A percentile compares a stretch with the other conserved stretches of the same genome.
Conservation (phyloP, 2,797 vertebrate species). For the Rhinoraja longicauda region DNA sequence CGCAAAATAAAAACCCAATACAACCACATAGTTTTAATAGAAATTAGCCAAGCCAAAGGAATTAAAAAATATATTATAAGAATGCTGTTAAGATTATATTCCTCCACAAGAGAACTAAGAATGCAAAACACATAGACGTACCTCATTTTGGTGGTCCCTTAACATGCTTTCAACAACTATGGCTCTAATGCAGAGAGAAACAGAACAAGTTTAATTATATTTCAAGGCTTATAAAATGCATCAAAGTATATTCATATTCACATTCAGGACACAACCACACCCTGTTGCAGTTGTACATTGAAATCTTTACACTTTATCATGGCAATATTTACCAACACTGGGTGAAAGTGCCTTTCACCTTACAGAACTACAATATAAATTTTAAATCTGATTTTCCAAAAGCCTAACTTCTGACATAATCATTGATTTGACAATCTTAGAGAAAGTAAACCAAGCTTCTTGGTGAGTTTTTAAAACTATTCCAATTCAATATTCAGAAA, state of each 20-base stretch:
- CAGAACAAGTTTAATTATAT: constrained; percentile 8
- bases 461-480: neutral
- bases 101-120: neutral
- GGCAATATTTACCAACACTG: neutral
- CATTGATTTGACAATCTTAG: neutral
- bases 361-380: neutral
- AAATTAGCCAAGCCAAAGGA: neutral
- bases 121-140: constrained; percentile 58
- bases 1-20: too few species aligned
- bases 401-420: neutral
- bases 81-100: neutral
- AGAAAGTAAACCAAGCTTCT: neutral
- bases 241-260: neutral
- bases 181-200: constrained; percentile 71
- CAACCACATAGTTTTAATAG: neutral
- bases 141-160: constrained; percentile 74
- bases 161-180: constrained; percentile 82
- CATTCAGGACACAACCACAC: neutral
- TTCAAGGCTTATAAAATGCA: neutral
- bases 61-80: too few species aligned
- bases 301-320: neutral
- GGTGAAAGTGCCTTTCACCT: neutral
- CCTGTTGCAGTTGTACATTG: neutral
- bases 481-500: neutral
- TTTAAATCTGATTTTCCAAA: neutral